phyloP scores from a whole-genome alignment of 30 jellyfish, hydroid and myxozoan genomes.

The Turritopsis rubra region DNA sequence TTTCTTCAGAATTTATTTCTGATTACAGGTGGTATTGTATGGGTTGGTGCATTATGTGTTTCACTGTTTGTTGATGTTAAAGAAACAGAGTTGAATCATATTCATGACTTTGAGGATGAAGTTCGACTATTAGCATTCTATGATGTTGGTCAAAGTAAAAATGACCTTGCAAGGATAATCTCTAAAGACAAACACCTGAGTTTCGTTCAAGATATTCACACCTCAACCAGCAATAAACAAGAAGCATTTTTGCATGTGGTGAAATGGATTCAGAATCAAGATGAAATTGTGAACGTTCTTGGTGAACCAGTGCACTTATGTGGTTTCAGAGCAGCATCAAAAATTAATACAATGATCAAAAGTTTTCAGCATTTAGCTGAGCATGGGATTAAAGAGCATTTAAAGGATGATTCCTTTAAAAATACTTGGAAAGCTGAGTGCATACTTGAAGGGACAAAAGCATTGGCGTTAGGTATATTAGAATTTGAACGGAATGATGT shows the following conservation, averaged over 20 bases:
- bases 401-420: constrained; percentile 5
- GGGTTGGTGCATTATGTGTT: constrained; percentile 22
- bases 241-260: constrained; percentile 21
- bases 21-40: constrained; percentile 31
- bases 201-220: not conserved
- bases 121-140: constrained; percentile 29
- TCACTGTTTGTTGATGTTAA: constrained; percentile 27
- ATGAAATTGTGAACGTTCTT: not conserved
- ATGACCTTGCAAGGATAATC: constrained; percentile 16
- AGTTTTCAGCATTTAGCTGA: constrained; percentile 24
- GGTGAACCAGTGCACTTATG: constrained; percentile 38
- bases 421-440: constrained; percentile 36
- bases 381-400: not conserved
- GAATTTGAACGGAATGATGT: constrained; percentile 15
- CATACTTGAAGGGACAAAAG: constrained; percentile 26
- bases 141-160: constrained; percentile 20
- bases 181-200: not conserved
- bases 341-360: constrained; percentile 8
- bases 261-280: not conserved
- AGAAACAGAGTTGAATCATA: constrained; percentile 4
- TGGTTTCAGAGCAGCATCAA: constrained; percentile 30
- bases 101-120: constrained; percentile 21
- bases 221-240: not conserved
- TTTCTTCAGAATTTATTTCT: constrained; percentile 14
- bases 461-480: constrained; percentile 11